These are phyloP conservation scores for Syngnathus floridae DNA, from an alignment of 2,113 vertebrate species.

Conservation along the genomic window DNA sequence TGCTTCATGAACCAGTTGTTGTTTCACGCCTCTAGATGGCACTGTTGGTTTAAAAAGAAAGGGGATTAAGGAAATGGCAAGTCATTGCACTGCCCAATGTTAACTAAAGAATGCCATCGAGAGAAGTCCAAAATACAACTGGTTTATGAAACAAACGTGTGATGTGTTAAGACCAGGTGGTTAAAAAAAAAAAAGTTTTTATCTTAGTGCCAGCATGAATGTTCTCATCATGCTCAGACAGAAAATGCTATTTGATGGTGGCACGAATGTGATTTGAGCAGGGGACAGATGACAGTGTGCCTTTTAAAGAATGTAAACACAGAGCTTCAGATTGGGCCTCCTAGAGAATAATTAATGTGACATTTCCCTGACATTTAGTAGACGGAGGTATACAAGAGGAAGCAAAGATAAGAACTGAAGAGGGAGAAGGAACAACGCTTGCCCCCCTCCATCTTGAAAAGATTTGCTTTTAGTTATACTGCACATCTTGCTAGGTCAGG, in stretches of 20 bases:
- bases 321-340: conserved; percentile 59
- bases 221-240: conserved; percentile 12
- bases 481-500: conserved; percentile 13
- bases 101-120: no score
- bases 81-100: no score
- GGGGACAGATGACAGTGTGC: conserved; percentile 46
- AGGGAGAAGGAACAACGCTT: conserved; percentile 20
- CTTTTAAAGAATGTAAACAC: conserved; percentile 46
- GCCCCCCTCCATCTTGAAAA: neutral
- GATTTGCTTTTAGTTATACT: neutral
- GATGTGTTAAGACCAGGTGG: conserved; percentile 19
- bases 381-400: conserved; percentile 53
- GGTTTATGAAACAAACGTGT: neutral
- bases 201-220: conserved; percentile 26
- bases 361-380: conserved; percentile 78
- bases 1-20: no score
- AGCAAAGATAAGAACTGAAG: conserved; percentile 40
- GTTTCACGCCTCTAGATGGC: no score
- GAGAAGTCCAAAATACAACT: no score
- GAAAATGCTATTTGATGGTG: conserved; percentile 60
- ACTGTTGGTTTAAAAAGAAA: no score
- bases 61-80: no score
- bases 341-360: conserved; percentile 75
- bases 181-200: conserved; percentile 12
- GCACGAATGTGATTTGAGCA: conserved; percentile 63